A percentile compares a stretch with the other conserved stretches of the same genome.
Conservation (phyloP, 2,113 vertebrate species). For the Pseudopodoces humilis region DNA sequence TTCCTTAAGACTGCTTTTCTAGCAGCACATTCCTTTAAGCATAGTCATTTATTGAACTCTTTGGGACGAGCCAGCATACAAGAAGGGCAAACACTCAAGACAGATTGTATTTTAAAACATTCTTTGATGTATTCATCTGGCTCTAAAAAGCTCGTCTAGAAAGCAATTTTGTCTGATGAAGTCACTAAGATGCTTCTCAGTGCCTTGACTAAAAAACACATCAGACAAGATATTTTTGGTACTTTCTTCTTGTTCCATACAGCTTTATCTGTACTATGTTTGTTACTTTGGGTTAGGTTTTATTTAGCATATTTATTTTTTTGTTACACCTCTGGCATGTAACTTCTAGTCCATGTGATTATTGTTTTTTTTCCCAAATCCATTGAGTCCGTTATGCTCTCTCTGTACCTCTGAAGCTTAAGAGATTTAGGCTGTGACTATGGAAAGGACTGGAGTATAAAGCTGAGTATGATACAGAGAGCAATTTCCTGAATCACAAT, state of each 20-base stretch:
- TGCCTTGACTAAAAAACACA: background rate
- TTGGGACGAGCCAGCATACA: background rate
- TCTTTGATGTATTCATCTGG: background rate
- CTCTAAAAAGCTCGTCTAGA: background rate
- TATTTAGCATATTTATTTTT: background rate
- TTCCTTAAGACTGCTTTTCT: background rate
- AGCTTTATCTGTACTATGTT: background rate
- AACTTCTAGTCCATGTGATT: background rate
- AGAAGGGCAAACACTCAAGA: background rate
- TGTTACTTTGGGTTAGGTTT: background rate
- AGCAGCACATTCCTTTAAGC: background rate
- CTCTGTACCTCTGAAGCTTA: background rate
- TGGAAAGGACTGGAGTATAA: background rate
- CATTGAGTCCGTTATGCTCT: background rate
- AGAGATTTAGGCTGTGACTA: background rate
- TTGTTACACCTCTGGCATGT: background rate
- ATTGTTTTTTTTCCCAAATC: background rate
- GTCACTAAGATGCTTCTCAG: background rate
- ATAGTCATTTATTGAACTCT: background rate
- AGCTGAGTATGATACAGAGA: background rate
- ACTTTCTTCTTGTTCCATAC: background rate
- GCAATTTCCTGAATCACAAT: background rate
- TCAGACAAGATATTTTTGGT: background rate
- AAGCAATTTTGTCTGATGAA: background rate
- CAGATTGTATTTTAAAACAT: background rate